Evolutionary conservation across 2,888 invertebrate genomes (phyloP).

Genomic region (Drosophila crucigera): DNA sequence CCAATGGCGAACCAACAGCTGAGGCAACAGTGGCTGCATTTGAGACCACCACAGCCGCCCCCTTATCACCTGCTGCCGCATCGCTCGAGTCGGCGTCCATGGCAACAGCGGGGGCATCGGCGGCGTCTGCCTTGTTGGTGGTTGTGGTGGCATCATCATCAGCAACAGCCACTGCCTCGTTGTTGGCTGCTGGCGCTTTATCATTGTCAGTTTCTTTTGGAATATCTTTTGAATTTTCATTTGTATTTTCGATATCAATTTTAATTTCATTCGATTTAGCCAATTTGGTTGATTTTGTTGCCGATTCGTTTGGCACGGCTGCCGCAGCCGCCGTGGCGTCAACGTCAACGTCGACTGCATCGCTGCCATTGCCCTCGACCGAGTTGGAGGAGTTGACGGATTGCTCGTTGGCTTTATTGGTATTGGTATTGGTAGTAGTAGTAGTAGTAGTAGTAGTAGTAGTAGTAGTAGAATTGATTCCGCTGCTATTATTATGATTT

Average conservation of each 20-base stretch:
- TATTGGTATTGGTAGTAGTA: conserved; percentile 12
- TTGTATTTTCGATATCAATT: conserved; percentile 28
- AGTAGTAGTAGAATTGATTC: conserved; percentile 32
- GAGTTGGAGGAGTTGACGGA: conserved; percentile 34
- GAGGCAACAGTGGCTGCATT: conserved; percentile 47
- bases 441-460: conserved; percentile 16
- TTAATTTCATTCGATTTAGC: conserved; percentile 16
- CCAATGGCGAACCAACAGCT: conserved; percentile 38
- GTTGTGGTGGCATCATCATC: conserved; percentile 13
- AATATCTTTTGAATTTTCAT: conserved; percentile 40
- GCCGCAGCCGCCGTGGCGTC: conserved; percentile 54
- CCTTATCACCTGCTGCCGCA: conserved; percentile 12
- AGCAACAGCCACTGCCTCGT: conserved; percentile 46
- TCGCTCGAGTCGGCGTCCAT: conserved; percentile 44
- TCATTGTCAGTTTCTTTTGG: conserved; percentile 23
- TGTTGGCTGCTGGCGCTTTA: conserved; percentile 17
- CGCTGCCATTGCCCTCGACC: conserved; percentile 67
- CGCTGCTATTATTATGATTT: conserved; percentile 26
- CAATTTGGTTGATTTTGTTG: conserved; percentile 30
- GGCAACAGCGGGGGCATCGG: neutral
- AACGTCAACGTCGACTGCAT: conserved; percentile 57
- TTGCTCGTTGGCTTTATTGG: conserved; percentile 53
- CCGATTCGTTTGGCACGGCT: conserved; percentile 60
- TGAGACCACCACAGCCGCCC: conserved; percentile 24
- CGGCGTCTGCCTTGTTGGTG: neutral